Evolutionary conservation across 30 jellyfish, hydroid and myxozoan genomes (phyloP), one percentile per base, ranked within the genome.

Genomic region (Calvadosia cruxmelitensis): DNA sequence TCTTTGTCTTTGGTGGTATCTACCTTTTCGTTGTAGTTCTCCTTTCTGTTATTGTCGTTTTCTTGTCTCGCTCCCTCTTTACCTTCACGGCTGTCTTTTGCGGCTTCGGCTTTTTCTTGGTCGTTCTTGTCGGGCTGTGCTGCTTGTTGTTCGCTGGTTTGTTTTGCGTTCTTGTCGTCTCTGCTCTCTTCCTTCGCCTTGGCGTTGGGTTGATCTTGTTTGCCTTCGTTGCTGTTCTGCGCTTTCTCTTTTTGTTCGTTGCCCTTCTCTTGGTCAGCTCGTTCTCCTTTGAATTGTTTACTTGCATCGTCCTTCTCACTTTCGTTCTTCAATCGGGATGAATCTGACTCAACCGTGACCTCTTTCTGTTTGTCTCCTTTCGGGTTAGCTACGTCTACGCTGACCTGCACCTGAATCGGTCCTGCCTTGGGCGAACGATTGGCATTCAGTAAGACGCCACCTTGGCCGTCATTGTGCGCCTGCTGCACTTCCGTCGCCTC

Each of bases 71-170:
- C 33, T 33, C 64, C 34, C 52, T 36, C 53, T 3, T 50, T 63
- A 50, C 48, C 80, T 3, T 70, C 51, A 23, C 10, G 65, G 30
- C 52, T 68, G 28, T 51, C 48, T 3, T 31, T 33, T n/a, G 50
- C 53, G 15, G 33, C 10, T n/a, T 52, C 51, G 13, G 50, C 33
- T 48, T 70, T 71, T 1, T 49, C 3, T 50, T 63, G 33, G 25
- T 63, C 51, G 24, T 69, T n/a, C 23, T 49, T 25, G 24, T 69
- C 78, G 23, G 28, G 23, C 3, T 16, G 71, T 2, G 61, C 3
- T 52, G 82, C 76, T 16, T 68, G 63, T 33, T 75, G 70, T 64
- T 36, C 50, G 1, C 50, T 29, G 69, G n/a, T 28, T 20, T 28
- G 16, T 12, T 20, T 34, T 70, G 33, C 33, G 16, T 28, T 30